Conservation (phyloP, 2,888 invertebrate genomes). For the Acrocera orbiculus region DNA sequence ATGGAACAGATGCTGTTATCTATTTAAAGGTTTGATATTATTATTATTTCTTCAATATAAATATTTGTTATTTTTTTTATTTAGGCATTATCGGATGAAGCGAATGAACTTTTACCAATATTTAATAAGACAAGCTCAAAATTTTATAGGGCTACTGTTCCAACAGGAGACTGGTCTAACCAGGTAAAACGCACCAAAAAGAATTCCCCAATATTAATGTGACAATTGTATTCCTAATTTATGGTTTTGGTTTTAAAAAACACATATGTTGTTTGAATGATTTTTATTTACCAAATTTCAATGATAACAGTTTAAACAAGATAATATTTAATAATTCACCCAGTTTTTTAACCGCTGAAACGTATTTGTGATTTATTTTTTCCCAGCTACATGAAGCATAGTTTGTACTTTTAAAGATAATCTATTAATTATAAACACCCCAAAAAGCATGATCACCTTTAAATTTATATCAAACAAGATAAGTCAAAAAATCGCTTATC, state of each 20-base stretch:
- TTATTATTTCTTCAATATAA: not conserved
- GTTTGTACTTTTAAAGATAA: no score
- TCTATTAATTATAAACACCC: no score
- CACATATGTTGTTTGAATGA: no score
- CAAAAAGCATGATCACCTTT: no score
- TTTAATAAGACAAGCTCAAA: slow-evolving; percentile 91
- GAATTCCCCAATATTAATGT: slow-evolving; percentile 22
- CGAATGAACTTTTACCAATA: slow-evolving; percentile 89
- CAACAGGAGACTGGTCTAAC: slow-evolving; percentile 81
- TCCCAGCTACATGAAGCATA: no score
- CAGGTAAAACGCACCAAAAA: slow-evolving; percentile 35
- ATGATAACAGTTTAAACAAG: no score
- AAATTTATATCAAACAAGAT: no score
- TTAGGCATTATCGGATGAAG: slow-evolving; percentile 87
- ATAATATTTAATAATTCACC: no score
- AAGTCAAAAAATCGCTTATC: no score
- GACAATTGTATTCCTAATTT: not conserved
- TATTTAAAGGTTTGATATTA: slow-evolving; percentile 66
- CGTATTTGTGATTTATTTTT: no score
- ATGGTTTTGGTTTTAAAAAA: not conserved
- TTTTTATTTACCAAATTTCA: no score
- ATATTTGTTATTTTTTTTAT: not conserved
- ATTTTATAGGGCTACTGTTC: slow-evolving; percentile 67
- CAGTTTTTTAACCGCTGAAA: no score
- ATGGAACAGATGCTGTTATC: slow-evolving; percentile 91